Conservation (phyloP, 2,113 vertebrate species). For the Zonotrichia leucophrys region DNA sequence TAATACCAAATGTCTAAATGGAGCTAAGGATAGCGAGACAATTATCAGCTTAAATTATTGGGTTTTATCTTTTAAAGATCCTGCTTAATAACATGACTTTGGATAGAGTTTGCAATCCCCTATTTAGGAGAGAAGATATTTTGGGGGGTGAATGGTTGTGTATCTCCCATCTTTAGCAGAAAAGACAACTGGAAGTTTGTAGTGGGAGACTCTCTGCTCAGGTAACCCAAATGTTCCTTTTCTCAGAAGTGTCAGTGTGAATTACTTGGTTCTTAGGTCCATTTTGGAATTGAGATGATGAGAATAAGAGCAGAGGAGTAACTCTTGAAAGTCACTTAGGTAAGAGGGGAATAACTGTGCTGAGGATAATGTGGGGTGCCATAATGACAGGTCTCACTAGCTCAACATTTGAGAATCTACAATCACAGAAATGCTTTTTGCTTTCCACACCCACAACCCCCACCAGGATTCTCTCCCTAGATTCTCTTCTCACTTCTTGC, state of each 20-base stretch:
- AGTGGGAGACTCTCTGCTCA: not conserved
- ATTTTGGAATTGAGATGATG: not conserved
- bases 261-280: not conserved
- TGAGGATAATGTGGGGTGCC: not conserved
- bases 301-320: not conserved
- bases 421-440: not conserved
- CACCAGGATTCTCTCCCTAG: not conserved
- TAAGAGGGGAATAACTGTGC: not conserved
- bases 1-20: conserved; percentile 34
- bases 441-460: not conserved
- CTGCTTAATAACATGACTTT: not conserved
- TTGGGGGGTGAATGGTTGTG: not conserved
- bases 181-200: not conserved
- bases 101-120: not conserved
- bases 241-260: not conserved
- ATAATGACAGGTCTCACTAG: not conserved
- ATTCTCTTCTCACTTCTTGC: not conserved
- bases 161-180: not conserved
- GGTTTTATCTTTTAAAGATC: conserved; percentile 36
- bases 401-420: not conserved
- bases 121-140: not conserved
- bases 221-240: not conserved
- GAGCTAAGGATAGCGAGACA: conserved; percentile 40
- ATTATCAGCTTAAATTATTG: conserved; percentile 35
- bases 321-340: not conserved